A percentile compares a stretch with the other conserved stretches of the same genome.
These are phyloP conservation scores for Trichogramma evanescens DNA, from an alignment of 2,888 invertebrate genomes.

Conservation along the genomic window DNA sequence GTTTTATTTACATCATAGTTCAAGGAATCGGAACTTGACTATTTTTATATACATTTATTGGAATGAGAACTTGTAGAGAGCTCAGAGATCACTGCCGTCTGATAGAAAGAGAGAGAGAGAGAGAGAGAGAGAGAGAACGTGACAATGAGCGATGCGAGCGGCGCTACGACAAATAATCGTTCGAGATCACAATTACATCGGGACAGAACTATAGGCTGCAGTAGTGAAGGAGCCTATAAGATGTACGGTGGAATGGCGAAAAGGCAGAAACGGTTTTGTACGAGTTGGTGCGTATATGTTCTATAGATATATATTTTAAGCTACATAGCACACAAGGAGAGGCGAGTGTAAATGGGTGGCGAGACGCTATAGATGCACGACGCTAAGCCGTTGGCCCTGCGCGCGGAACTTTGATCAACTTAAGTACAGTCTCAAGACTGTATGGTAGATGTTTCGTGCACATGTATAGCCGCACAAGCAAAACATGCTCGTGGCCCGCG, in stretches of 20 bases:
- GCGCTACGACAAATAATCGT: slow-evolving; percentile 1
- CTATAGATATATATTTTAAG: not conserved
- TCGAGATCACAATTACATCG: slow-evolving; percentile 12
- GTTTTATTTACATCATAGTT: too few species aligned
- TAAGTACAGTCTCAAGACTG: slow-evolving; percentile 15
- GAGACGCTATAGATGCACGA: not conserved
- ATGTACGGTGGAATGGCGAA: not conserved
- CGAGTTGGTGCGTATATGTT: not conserved
- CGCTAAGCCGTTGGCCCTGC: not conserved
- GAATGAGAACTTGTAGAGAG: too few species aligned
- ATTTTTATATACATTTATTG: too few species aligned
- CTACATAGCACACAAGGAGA: not conserved
- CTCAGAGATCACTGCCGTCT: too few species aligned
- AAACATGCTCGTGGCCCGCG: not conserved
- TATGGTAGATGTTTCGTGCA: not conserved
- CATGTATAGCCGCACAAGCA: too few species aligned
- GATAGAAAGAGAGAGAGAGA: too few species aligned
- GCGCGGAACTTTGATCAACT: slow-evolving; percentile 21
- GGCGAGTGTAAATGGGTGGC: not conserved
- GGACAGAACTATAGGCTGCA: not conserved
- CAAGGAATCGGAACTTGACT: too few species aligned
- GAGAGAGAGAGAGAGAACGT: not conserved
- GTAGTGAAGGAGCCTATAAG: too few species aligned
- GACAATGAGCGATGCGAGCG: not conserved
- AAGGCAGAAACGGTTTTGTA: not conserved